A percentile compares a stretch with the other conserved stretches of the same genome.
These are phyloP conservation scores for Helicoverpa armigera DNA, from an alignment of 1,140 invertebrate genomes.

Conservation along the genomic window DNA sequence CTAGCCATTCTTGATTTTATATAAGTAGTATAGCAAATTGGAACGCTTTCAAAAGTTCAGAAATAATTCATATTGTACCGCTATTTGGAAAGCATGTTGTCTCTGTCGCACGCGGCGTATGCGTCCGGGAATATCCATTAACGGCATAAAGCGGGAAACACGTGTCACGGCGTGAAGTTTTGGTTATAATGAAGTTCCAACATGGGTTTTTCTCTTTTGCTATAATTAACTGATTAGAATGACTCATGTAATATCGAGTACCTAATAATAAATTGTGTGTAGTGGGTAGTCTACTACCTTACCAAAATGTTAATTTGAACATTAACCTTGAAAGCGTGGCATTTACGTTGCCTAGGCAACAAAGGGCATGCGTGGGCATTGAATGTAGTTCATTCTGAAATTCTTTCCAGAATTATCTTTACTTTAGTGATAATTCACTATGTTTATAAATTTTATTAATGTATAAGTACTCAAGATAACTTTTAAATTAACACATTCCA, in stretches of 20 bases:
- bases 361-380: conserved; percentile 33
- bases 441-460: neutral
- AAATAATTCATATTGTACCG: conserved; percentile 40
- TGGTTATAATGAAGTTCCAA: conserved; percentile 16
- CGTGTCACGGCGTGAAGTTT: conserved; percentile 35
- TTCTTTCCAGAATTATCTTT: neutral
- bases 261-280: neutral
- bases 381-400: neutral
- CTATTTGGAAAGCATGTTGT: conserved; percentile 27
- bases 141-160: conserved; percentile 44
- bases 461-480: neutral
- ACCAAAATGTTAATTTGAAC: conserved; percentile 30
- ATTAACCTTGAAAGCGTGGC: conserved; percentile 22
- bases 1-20: conserved; percentile 17
- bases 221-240: conserved; percentile 3
- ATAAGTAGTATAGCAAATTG: conserved; percentile 23
- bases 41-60: conserved; percentile 46
- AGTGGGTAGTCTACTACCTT: neutral
- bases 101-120: conserved; percentile 21
- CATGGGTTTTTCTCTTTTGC: neutral
- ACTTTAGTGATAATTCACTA: neutral
- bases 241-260: neutral
- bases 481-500: neutral
- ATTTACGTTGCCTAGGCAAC: conserved; percentile 44
- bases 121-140: conserved; percentile 37